A percentile compares a stretch with the other conserved stretches of the same genome.
Evolutionary conservation across 2,888 invertebrate genomes (phyloP).

Genomic region (Stenurella melanura): DNA sequence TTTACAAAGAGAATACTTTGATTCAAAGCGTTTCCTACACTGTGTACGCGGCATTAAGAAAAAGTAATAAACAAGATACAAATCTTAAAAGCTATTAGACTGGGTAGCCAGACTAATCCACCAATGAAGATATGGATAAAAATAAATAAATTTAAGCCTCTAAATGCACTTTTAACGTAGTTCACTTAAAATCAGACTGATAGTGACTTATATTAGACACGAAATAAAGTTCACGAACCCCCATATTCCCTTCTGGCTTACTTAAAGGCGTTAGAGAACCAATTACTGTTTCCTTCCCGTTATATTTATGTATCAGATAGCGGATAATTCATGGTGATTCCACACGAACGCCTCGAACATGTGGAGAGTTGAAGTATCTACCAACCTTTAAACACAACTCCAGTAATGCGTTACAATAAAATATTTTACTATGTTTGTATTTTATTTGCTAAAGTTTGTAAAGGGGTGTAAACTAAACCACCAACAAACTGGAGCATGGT

Average conservation of each 20-base stretch:
- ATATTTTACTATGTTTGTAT: constrained; percentile 27
- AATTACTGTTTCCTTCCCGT: constrained; percentile 60
- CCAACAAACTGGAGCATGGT: constrained; percentile 18
- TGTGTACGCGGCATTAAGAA: not conserved
- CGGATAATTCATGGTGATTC: constrained; percentile 47
- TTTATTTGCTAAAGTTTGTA: constrained; percentile 9
- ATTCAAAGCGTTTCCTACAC: not conserved
- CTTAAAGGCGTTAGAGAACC: constrained; percentile 58
- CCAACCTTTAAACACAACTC: not conserved
- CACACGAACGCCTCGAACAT: constrained; percentile 46
- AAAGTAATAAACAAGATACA: constrained; percentile 27
- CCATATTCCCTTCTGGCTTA: constrained; percentile 46
- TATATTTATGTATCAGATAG: constrained; percentile 61
- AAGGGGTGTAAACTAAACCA: constrained; percentile 4
- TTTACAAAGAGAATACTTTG: not conserved
- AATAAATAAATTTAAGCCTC: constrained; percentile 24
- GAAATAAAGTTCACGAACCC: constrained; percentile 41
- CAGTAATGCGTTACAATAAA: constrained; percentile 22
- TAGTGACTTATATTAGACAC: constrained; percentile 38
- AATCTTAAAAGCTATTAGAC: constrained; percentile 32
- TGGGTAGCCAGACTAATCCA: constrained; percentile 22
- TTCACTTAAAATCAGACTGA: constrained; percentile 40
- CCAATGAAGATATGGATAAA: constrained; percentile 21
- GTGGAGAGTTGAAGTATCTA: constrained; percentile 34
- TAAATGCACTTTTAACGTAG: constrained; percentile 38